phyloP scores from a whole-genome alignment of 2,113 vertebrate species.

The Naja naja region DNA sequence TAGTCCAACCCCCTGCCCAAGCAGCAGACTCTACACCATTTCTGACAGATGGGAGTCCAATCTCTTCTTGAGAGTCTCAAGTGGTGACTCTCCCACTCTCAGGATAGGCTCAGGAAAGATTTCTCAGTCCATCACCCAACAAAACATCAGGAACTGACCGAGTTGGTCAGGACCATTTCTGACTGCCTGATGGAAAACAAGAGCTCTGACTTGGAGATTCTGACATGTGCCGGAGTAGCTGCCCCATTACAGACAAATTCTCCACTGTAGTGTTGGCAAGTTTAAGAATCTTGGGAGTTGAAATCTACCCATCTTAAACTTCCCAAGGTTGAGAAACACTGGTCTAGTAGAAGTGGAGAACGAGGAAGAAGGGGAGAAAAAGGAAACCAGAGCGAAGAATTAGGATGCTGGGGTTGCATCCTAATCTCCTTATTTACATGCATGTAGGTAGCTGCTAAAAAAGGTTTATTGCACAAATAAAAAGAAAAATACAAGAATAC shows the following conservation, averaged over 20 bases:
- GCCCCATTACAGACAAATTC: neutral
- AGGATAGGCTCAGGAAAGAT: neutral
- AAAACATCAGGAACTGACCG: neutral
- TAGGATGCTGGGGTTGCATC: neutral
- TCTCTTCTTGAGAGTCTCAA: too few relatives aligned
- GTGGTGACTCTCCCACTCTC: too few relatives aligned
- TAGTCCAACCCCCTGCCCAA: too few relatives aligned
- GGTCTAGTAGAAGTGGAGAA: neutral
- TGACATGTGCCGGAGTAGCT: neutral
- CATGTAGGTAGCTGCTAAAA: neutral
- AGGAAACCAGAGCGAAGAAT: neutral
- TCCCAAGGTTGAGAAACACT: neutral
- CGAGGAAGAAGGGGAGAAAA: neutral
- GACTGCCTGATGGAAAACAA: neutral
- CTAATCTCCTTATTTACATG: neutral
- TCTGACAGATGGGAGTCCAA: too few relatives aligned
- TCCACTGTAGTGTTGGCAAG: neutral
- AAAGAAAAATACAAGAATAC: neutral
- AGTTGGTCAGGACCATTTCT: neutral
- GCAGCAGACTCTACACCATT: too few relatives aligned
- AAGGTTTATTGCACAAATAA: neutral
- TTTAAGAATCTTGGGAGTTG: neutral
- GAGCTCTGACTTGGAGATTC: neutral
- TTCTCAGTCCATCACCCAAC: neutral
- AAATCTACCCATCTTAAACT: neutral